Percentiles rank a stretch among this genome's conserved stretches.
Evolutionary conservation across 2,113 vertebrate species (phyloP).

Genomic region (Athene noctua): DNA sequence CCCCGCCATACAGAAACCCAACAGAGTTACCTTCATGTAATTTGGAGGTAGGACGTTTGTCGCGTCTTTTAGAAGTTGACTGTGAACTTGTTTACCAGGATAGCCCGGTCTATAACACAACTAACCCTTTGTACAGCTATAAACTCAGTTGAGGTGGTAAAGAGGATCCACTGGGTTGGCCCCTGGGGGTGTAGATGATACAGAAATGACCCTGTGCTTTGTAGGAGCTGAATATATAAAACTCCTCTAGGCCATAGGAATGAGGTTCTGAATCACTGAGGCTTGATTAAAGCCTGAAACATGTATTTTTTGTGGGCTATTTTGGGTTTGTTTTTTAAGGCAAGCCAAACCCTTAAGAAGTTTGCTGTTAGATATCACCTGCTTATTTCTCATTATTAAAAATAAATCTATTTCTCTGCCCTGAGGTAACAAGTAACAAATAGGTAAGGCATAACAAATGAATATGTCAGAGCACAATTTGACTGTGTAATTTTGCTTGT

Average conservation of each 20-base stretch:
- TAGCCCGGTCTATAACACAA: background rate
- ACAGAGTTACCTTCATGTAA: background rate
- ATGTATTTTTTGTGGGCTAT: background rate
- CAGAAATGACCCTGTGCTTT: background rate
- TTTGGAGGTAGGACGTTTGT: background rate
- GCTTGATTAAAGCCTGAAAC: background rate
- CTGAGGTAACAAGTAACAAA: background rate
- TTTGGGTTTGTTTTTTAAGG: background rate
- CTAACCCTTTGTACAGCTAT: background rate
- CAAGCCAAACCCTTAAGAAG: background rate
- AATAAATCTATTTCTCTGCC: background rate
- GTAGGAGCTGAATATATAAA: background rate
- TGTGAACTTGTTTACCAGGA: background rate
- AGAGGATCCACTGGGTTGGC: background rate
- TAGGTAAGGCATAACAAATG: background rate
- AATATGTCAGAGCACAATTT: background rate
- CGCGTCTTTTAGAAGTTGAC: background rate
- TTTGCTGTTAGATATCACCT: background rate
- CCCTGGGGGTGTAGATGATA: background rate
- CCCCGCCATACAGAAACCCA: too few relatives aligned
- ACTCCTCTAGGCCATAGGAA: background rate
- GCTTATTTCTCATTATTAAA: background rate
- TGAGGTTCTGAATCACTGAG: background rate
- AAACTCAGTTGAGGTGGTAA: background rate
- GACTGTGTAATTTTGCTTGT: background rate